phyloP scores from a whole-genome alignment of 2,888 invertebrate genomes.

The Ditylenchus weischeri region DNA sequence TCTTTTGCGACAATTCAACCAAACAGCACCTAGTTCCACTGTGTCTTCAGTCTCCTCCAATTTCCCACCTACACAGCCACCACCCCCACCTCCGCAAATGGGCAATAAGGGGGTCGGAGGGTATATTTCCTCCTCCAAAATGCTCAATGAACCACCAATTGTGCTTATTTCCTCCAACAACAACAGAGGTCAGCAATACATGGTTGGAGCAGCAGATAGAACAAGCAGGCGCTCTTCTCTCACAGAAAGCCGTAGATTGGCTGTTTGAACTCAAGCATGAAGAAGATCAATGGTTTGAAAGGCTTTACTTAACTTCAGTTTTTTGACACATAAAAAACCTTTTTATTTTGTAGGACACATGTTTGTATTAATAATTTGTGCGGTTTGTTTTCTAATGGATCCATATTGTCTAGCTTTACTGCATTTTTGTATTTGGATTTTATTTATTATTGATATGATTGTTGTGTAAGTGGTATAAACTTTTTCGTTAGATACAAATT shows the following conservation, averaged over 20 bases:
- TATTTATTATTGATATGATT: too few species aligned
- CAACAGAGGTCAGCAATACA: not conserved
- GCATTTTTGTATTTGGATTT: too few species aligned
- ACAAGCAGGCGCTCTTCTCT: slow-evolving; percentile 12
- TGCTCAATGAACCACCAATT: slow-evolving; percentile 13
- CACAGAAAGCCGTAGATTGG: slow-evolving; percentile 10
- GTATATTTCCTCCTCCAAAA: not conserved
- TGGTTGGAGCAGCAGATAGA: not conserved
- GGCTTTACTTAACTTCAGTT: too few species aligned
- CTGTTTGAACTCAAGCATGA: not conserved
- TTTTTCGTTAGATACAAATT: too few species aligned
- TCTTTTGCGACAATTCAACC: too few species aligned
- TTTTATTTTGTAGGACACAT: too few species aligned
- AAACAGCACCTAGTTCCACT: not conserved
- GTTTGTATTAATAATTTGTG: too few species aligned
- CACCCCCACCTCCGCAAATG: slow-evolving; percentile 2
- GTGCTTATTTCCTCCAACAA: not conserved
- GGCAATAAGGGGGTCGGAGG: not conserved
- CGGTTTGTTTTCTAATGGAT: too few species aligned
- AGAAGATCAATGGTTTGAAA: too few species aligned
- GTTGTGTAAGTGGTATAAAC: too few species aligned
- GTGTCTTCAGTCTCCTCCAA: not conserved
- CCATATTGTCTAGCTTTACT: too few species aligned
- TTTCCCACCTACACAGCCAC: not conserved
- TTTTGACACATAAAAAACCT: too few species aligned